Evolutionary conservation across 2,797 vertebrate species (phyloP).

Genomic region (Echeneis naucrates): DNA sequence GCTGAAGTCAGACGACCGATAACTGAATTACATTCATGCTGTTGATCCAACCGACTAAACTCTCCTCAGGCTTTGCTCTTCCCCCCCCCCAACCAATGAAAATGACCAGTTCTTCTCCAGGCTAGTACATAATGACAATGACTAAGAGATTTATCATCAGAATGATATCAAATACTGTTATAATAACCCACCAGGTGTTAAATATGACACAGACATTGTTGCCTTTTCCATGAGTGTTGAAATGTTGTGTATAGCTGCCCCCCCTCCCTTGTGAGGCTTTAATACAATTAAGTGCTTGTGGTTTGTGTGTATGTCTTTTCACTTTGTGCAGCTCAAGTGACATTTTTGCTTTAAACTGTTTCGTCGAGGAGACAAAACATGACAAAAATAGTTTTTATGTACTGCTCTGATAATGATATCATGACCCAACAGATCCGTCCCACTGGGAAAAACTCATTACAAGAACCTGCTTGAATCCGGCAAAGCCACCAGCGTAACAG

Average conservation of each 20-base stretch:
- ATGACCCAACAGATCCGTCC: background rate
- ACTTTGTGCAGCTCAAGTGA: background rate
- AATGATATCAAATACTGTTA: too few relatives aligned
- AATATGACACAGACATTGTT: too few relatives aligned
- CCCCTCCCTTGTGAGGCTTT: background rate
- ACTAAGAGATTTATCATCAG: too few relatives aligned
- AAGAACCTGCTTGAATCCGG: conserved; percentile 22
- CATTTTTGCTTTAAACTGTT: background rate
- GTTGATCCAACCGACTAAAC: background rate
- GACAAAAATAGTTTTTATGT: background rate
- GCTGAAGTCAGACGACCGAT: background rate
- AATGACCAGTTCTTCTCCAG: background rate
- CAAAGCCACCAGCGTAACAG: conserved; percentile 16
- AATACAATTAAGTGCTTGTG: too few relatives aligned
- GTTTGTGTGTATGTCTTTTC: background rate
- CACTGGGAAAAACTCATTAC: background rate
- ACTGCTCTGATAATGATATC: background rate
- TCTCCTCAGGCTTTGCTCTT: too few relatives aligned
- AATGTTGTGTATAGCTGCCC: too few relatives aligned
- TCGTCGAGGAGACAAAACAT: background rate
- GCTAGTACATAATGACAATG: background rate
- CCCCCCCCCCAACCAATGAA: too few relatives aligned
- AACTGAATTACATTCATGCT: background rate
- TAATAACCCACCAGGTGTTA: too few relatives aligned
- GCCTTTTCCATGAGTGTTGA: too few relatives aligned